A percentile compares a stretch with the other conserved stretches of the same genome.
These are phyloP conservation scores for Idaea straminata DNA, from an alignment of 2,888 invertebrate species.

Conservation along the genomic window DNA sequence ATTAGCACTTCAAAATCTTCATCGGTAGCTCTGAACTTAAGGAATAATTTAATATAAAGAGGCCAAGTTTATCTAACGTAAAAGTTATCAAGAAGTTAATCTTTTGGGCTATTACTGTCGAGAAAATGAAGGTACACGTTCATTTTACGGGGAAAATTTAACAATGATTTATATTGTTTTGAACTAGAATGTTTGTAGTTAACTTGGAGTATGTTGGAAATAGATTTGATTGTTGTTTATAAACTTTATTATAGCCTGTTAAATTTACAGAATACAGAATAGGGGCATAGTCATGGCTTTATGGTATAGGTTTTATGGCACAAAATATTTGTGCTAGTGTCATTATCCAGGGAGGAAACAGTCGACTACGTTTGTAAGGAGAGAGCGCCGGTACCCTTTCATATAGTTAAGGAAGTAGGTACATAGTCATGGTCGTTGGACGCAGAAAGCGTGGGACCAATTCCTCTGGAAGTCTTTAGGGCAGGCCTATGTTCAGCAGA, in stretches of 20 bases:
- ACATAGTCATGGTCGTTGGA: no score
- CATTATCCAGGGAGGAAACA: no score
- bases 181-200: slow-evolving; percentile 3
- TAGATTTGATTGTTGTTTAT: not conserved
- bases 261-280: not conserved
- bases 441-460: no score
- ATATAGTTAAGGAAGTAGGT: no score
- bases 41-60: slow-evolving; percentile 69
- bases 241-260: not conserved
- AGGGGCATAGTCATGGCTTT: no score
- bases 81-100: slow-evolving; percentile 61
- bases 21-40: slow-evolving; percentile 49
- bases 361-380: no score
- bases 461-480: no score
- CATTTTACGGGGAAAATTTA: slow-evolving; percentile 11
- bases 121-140: slow-evolving; percentile 15
- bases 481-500: no score
- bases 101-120: slow-evolving; percentile 53
- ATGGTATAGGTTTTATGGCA: no score
- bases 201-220: not conserved
- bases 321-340: no score
- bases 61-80: slow-evolving; percentile 57
- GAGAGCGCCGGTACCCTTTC: no score
- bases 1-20: slow-evolving; percentile 55
- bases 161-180: slow-evolving; percentile 5